Evolutionary conservation across 2,888 invertebrate species (phyloP), one percentile per base, ranked within the genome.

Genomic region (Peribatodes rhomboidaria): DNA sequence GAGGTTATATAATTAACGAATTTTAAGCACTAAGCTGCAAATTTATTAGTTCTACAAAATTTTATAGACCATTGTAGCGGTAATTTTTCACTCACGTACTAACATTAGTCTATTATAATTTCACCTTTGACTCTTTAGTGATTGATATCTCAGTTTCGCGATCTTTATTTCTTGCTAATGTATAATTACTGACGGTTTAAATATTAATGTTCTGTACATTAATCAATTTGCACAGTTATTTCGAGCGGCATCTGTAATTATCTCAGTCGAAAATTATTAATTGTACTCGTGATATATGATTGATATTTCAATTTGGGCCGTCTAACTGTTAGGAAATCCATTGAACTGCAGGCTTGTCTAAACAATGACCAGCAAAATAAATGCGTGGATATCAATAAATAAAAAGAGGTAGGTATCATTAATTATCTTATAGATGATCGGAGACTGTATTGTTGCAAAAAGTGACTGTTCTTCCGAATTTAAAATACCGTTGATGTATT

Each of bases 91-190:
- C 52, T 41, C 46, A 10, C 27, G 14, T 27, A 44, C n/a, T n/a
- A n/a, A n/a, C 13, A 35, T 13, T 39, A 27, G 49, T 44, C 55
- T 41, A 55, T 65, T 55, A 65, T 20, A 18, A 41, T 31, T 57
- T 64, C 61, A 64, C 61, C 70, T 70, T 39, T 60, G 67, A 69
- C 72, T 65, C 50, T 14, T 10, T 7, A 16, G 73, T 78, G 82
- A 83, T 80, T 79, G 81, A 80, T 80, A 77, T 73, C 70, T 75
- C 72, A 66, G 73, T 77, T 75, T 73, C 61, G 71, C 70, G 56
- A 65, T 65, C 55, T 68, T 72, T 70, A 68, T 61, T 62, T 52
- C 58, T 57, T 35, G 31, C 65, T 58, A 65, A 69, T 66, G 61
- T 61, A 69, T 69, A 67, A 66, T 68, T 63, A 69, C 63, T 47